phyloP scores from a whole-genome alignment of 2,113 vertebrate species.

The Polypterus senegalus region DNA sequence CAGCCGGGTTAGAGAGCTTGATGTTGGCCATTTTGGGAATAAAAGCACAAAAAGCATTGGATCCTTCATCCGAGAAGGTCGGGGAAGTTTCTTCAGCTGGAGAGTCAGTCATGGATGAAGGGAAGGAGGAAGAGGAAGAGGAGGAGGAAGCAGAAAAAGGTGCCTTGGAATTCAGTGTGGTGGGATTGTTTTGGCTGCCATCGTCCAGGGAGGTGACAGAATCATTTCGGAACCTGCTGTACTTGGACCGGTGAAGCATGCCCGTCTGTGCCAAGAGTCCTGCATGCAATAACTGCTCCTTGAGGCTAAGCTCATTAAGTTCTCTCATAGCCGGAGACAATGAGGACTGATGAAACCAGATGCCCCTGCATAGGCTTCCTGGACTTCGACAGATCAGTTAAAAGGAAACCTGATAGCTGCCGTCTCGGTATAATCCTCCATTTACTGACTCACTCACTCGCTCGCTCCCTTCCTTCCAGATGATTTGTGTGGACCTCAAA shows the following conservation, averaged over 20 bases:
- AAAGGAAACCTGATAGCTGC: conserved; percentile 14
- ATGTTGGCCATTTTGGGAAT: conserved; percentile 68
- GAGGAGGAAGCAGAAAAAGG: conserved; percentile 20
- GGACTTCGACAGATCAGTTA: conserved; percentile 21
- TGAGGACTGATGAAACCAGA: conserved; percentile 27
- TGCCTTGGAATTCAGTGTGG: conserved; percentile 19
- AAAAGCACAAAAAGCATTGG: conserved; percentile 62
- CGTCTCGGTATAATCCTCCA: no score
- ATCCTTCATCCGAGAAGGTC: conserved; percentile 39
- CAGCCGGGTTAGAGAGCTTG: conserved; percentile 58
- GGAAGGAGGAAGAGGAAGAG: conserved; percentile 40
- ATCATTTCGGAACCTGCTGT: conserved; percentile 82
- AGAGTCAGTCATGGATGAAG: conserved; percentile 32
- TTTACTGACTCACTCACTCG: no score
- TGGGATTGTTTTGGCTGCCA: conserved; percentile 29
- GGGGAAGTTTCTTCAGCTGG: conserved; percentile 39
- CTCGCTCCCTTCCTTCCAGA: no score
- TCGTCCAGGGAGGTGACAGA: conserved; percentile 70
- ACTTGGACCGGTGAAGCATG: conserved; percentile 89
- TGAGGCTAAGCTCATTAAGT: conserved; percentile 40
- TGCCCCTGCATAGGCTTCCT: conserved; percentile 29
- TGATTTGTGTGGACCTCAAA: no score
- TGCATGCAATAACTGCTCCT: conserved; percentile 49
- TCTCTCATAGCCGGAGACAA: conserved; percentile 65
- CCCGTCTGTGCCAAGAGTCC: conserved; percentile 54